Evolutionary conservation across 2,797 vertebrate genomes (phyloP).

Genomic region (Pipistrellus nathusii): DNA sequence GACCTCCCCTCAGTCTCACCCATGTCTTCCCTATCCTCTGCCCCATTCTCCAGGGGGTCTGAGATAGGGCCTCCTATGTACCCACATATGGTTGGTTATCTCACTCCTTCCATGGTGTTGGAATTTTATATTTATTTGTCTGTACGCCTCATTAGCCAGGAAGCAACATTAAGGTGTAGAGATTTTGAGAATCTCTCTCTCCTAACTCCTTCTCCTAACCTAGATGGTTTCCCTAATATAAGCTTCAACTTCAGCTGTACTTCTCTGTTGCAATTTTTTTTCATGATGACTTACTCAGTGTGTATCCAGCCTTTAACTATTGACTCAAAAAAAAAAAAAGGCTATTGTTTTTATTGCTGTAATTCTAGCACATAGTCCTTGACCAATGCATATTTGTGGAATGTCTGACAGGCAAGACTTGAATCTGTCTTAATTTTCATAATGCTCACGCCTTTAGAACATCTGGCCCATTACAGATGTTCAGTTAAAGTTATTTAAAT

Average conservation of each 20-base stretch:
- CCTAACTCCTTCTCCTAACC: background rate
- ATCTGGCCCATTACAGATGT: background rate
- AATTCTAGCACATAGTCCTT: background rate
- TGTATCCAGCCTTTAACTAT: background rate
- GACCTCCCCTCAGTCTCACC: background rate
- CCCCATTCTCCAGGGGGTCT: too few relatives aligned
- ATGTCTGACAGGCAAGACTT: background rate
- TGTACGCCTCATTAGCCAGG: background rate
- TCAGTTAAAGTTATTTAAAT: slow-evolving; percentile 11
- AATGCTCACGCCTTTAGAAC: background rate
- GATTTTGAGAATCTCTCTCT: slow-evolving; percentile 32
- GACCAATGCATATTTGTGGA: background rate
- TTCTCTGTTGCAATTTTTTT: slow-evolving; percentile 19
- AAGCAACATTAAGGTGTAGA: background rate
- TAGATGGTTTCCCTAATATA: background rate
- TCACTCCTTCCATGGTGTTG: background rate
- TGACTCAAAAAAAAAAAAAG: background rate
- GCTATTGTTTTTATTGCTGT: background rate
- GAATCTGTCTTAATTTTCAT: slow-evolving; percentile 17
- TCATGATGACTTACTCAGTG: background rate
- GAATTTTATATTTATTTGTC: background rate
- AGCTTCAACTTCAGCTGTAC: background rate
- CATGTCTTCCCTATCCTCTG: background rate
- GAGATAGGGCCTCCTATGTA: background rate
- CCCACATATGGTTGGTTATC: background rate